Percentiles rank a stretch among this genome's conserved stretches.
Conservation (phyloP, 1,140 invertebrate genomes). For the Gonioctena quinquepunctata region DNA sequence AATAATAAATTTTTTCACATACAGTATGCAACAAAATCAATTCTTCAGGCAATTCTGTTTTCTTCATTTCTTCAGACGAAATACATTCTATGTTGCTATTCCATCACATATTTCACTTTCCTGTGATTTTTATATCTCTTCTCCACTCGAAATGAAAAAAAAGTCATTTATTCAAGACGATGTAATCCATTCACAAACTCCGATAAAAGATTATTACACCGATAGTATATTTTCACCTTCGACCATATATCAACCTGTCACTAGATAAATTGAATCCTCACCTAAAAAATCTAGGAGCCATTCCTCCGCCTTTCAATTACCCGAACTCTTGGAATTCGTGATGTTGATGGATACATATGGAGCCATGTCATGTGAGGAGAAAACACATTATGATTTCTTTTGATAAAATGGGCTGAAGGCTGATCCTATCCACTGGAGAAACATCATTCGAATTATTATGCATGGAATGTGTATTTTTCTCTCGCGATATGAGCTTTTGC, state of each 20-base stretch:
- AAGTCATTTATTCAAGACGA: not conserved
- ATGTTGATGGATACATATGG: slow-evolving; percentile 3
- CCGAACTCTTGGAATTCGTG: not conserved
- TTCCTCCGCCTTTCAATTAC: not conserved
- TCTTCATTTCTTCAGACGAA: too few relatives aligned
- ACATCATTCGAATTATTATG: too few relatives aligned
- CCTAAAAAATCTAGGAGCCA: slow-evolving; percentile 3
- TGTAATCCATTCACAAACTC: not conserved
- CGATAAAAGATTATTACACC: not conserved
- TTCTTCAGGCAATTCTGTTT: too few relatives aligned
- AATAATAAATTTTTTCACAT: too few relatives aligned
- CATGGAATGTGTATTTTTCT: too few relatives aligned
- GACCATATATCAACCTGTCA: slow-evolving; percentile 7
- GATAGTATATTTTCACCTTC: not conserved
- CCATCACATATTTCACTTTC: not conserved
- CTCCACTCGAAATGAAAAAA: not conserved
- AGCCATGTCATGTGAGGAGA: not conserved
- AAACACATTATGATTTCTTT: not conserved
- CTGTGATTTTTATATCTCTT: not conserved
- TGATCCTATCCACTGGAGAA: too few relatives aligned
- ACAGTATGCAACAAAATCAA: too few relatives aligned
- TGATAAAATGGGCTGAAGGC: too few relatives aligned
- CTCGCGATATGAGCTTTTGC: too few relatives aligned
- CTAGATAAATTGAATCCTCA: slow-evolving; percentile 8
- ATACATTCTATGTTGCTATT: too few relatives aligned